These are phyloP conservation scores for Malurus cyaneus DNA, from an alignment of 2,113 vertebrate genomes.

Conservation along the genomic window DNA sequence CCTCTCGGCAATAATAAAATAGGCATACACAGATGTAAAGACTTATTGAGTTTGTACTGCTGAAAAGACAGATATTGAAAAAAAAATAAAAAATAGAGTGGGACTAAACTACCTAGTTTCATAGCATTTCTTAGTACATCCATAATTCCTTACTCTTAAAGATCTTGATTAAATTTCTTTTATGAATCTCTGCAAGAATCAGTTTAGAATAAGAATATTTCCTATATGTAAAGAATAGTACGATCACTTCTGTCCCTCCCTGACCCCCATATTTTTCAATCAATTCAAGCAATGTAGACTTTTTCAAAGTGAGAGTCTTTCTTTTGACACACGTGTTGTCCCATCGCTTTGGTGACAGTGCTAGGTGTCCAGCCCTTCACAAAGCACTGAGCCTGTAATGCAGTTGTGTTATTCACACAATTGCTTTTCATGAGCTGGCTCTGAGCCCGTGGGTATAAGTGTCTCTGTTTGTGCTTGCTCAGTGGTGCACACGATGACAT, in stretches of 20 bases:
- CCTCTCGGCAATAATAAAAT: too few species aligned
- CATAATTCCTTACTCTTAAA: neutral
- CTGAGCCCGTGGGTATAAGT: neutral
- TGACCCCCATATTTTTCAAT: neutral
- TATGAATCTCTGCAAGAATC: neutral
- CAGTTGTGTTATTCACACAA: neutral
- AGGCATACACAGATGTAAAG: accelerated
- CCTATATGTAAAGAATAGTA: neutral
- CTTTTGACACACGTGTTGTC: neutral
- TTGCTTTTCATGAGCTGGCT: neutral
- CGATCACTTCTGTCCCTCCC: neutral
- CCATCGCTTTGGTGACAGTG: neutral
- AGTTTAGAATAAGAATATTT: neutral
- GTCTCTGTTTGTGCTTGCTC: neutral
- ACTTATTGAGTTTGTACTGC: neutral
- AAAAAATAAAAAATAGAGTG: neutral
- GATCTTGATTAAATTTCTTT: neutral
- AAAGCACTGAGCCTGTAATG: neutral
- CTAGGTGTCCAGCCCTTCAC: neutral
- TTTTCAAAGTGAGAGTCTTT: neutral
- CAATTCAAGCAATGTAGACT: neutral
- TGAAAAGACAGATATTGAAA: neutral
- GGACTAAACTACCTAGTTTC: neutral
- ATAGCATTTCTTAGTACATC: neutral
- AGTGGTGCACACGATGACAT: neutral